Conservation (phyloP, 1,140 invertebrate genomes). For the Bathynomus jamesi region DNA sequence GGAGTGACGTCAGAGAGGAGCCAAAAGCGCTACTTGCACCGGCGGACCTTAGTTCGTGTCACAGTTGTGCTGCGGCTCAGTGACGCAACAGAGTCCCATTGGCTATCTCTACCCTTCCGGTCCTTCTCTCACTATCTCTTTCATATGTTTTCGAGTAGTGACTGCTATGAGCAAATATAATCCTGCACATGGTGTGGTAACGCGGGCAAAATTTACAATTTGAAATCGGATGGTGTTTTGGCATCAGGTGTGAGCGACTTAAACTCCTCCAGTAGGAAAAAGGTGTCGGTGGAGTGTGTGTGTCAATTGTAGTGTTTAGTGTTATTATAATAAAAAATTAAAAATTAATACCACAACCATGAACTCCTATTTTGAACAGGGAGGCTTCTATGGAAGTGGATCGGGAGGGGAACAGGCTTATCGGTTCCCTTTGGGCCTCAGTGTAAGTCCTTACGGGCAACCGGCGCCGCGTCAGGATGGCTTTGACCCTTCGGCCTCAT, state of each 20-base stretch:
- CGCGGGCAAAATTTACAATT: slow-evolving; percentile 40
- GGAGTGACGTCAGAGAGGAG: slow-evolving; percentile 28
- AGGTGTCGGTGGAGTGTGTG: slow-evolving; percentile 35
- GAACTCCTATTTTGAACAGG: slow-evolving; percentile 93
- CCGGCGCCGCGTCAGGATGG: slow-evolving; percentile 56
- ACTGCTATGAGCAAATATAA: slow-evolving; percentile 41
- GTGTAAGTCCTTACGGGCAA: slow-evolving; percentile 72
- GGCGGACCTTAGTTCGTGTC: slow-evolving; percentile 33
- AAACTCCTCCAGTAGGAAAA: not conserved
- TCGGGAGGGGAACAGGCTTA: slow-evolving; percentile 55
- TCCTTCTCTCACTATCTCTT: slow-evolving; percentile 29
- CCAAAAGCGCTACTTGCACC: slow-evolving; percentile 35
- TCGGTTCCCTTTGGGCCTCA: slow-evolving; percentile 67
- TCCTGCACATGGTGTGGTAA: slow-evolving; percentile 40
- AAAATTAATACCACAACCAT: slow-evolving; percentile 49
- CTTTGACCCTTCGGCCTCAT: slow-evolving; percentile 58
- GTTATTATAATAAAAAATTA: not conserved
- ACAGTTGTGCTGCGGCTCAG: slow-evolving; percentile 36
- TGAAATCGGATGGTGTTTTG: slow-evolving; percentile 33
- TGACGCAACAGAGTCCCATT: slow-evolving; percentile 40
- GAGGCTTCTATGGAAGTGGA: slow-evolving; percentile 82
- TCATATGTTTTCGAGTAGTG: slow-evolving; percentile 40
- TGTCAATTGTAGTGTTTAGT: slow-evolving; percentile 25
- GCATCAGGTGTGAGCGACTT: not conserved
- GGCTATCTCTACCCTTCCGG: slow-evolving; percentile 38